Base-by-base conservation (phyloP, 2,113 vertebrate species). In the Theropithecus gelada region DNA sequence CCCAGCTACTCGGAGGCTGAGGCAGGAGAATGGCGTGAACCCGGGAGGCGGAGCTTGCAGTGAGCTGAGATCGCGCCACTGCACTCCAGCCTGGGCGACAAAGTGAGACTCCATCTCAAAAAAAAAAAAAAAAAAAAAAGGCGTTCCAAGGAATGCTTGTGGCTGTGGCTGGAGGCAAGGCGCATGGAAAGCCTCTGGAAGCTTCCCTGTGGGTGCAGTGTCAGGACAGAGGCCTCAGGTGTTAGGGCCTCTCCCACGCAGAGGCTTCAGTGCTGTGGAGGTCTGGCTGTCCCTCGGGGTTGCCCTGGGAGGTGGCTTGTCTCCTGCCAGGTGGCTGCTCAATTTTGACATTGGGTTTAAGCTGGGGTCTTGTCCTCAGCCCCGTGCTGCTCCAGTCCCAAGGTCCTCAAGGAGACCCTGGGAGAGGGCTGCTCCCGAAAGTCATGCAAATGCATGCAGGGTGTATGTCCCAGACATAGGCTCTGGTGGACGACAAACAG, bases 191-290 rank as follows among this genome's bases (percentile, higher is more conserved):
- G 40, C 76, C 55, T 70, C 64, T 55, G 43, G 73, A 88, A 59
- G 59, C 18, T 45, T 23, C 75, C 57, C 30, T 0, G 4, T 2
- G 20, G n/a, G 66, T 45, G 11, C 13, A 17, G 32, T 2, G 0
- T 43, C 57, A 76, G 40, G n/a, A 59, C 10, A 3, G 43, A 73
- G 59, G 59, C 20, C 2, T 12, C 27, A 23, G 10, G 4, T 0
- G 0, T 13, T 23, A 48, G 50, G 55, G 22, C 16, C 9, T 86
- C 64, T 38, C 30, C 8, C n/a, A 32, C 1, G 20, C 59, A 70
- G 85, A 17, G 48, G 52, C 11, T 48, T 55, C 32, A 45, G 27
- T 8, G 2, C 30, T 4, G 10, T 14, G 25, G 61, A 32, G 12
- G 17, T 61, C 72, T 86, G 64, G 32, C 35, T 93, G 8, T 76